Conservation (phyloP, 1,140 invertebrate genomes). For the Anastatus disparis region DNA sequence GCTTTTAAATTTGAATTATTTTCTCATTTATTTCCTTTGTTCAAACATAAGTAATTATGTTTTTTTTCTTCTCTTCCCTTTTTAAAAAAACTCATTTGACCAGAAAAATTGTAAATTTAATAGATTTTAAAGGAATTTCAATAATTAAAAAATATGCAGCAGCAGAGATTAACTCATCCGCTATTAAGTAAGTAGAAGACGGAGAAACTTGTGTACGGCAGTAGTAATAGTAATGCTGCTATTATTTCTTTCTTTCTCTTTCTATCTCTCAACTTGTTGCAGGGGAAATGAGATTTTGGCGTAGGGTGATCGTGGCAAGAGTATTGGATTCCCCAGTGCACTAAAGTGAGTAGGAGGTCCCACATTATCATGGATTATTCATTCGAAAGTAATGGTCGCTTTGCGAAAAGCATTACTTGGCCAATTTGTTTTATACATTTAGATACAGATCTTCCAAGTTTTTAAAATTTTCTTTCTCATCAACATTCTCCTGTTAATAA, state of each 20-base stretch:
- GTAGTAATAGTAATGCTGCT: neutral
- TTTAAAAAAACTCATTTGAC: no score
- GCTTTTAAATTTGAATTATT: no score
- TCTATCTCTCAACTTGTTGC: slow-evolving; percentile 30
- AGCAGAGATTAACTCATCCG: neutral
- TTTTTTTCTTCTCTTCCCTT: no score
- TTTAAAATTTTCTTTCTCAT: no score
- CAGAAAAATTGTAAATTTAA: no score
- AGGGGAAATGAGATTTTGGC: slow-evolving; percentile 36
- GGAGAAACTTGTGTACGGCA: neutral
- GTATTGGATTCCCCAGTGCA: neutral
- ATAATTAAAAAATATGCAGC: no score
- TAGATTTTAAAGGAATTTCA: no score
- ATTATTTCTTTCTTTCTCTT: neutral
- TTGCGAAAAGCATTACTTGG: neutral
- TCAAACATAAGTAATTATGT: no score
- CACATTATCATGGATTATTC: slow-evolving; percentile 32
- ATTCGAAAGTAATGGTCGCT: slow-evolving; percentile 7
- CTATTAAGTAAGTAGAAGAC: slow-evolving; percentile 25
- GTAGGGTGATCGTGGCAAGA: neutral
- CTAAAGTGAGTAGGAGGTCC: no score
- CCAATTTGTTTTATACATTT: slow-evolving; percentile 2
- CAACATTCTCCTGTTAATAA: no score
- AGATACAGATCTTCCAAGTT: no score
- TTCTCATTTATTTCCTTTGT: no score